phyloP scores from a whole-genome alignment of 2,113 vertebrate species.

The Stictonetta naevosa region DNA sequence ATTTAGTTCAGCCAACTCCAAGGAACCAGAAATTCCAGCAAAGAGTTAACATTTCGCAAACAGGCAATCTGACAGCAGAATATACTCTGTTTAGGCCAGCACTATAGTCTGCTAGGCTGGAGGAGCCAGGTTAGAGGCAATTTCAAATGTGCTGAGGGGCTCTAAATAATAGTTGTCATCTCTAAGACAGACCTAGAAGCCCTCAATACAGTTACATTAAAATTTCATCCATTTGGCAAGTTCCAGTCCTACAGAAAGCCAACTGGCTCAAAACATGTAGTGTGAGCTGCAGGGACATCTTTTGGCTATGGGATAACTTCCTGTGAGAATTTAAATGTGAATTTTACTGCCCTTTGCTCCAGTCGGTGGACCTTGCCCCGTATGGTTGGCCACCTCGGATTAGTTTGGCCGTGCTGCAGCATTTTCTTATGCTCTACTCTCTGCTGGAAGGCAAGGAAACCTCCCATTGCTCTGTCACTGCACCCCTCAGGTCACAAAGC shows the following conservation, averaged over 20 bases:
- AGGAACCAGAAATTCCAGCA: neutral
- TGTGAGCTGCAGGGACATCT: neutral
- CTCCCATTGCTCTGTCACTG: neutral
- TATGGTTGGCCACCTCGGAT: neutral
- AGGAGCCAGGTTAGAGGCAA: neutral
- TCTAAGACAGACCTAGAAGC: neutral
- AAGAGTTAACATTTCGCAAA: neutral
- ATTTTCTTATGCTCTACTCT: neutral
- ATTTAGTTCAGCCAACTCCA: neutral
- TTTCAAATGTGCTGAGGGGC: neutral
- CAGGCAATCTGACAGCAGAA: neutral
- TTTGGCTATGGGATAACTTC: neutral
- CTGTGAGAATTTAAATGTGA: neutral
- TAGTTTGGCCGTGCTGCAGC: neutral
- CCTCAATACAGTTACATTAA: neutral
- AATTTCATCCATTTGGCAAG: neutral
- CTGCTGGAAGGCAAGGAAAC: neutral
- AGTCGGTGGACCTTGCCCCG: neutral
- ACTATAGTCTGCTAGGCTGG: neutral
- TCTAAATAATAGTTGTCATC: neutral
- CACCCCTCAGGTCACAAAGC: accelerated
- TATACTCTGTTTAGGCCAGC: neutral
- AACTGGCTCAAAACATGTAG: neutral
- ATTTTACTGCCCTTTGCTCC: neutral
- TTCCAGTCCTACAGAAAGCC: neutral